Conservation (phyloP, 1,140 invertebrate genomes). For the Leptestheria dahalacensis region DNA sequence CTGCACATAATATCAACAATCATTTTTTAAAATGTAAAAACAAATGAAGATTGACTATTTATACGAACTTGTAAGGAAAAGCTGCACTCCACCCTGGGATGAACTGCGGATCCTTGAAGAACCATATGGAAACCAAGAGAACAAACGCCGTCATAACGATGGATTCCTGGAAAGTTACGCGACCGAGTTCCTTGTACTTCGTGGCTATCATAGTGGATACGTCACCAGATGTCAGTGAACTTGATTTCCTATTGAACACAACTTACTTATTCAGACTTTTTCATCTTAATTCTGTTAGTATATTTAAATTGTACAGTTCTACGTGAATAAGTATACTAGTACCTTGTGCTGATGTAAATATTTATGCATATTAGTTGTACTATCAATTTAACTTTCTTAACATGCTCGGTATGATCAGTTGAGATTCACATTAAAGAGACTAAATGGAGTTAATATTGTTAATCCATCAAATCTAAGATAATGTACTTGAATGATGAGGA, state of each 20-base stretch:
- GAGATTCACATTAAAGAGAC: not conserved
- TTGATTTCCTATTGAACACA: not conserved
- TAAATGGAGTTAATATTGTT: conserved; percentile 3
- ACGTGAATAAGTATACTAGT: too few species aligned
- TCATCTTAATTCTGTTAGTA: too few species aligned
- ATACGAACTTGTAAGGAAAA: conserved; percentile 22
- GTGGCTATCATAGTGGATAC: not conserved
- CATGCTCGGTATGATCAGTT: not conserved
- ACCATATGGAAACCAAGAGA: conserved; percentile 36
- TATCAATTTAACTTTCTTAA: too few species aligned
- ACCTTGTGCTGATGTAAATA: too few species aligned
- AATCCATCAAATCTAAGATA: not conserved
- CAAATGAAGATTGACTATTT: not conserved
- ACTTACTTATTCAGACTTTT: too few species aligned
- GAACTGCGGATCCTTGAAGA: conserved; percentile 36
- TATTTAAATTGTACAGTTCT: too few species aligned
- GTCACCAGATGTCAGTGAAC: not conserved
- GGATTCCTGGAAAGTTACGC: conserved; percentile 34
- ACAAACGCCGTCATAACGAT: conserved; percentile 32
- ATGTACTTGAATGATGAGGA: not conserved
- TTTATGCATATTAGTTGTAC: too few species aligned
- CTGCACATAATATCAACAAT: conserved; percentile 6
- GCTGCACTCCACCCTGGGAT: conserved; percentile 35
- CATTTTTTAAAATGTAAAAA: not conserved
- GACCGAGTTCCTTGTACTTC: conserved; percentile 12